Evolutionary conservation across 2,888 invertebrate genomes (phyloP).

Genomic region (Acanthosepion esculentum): DNA sequence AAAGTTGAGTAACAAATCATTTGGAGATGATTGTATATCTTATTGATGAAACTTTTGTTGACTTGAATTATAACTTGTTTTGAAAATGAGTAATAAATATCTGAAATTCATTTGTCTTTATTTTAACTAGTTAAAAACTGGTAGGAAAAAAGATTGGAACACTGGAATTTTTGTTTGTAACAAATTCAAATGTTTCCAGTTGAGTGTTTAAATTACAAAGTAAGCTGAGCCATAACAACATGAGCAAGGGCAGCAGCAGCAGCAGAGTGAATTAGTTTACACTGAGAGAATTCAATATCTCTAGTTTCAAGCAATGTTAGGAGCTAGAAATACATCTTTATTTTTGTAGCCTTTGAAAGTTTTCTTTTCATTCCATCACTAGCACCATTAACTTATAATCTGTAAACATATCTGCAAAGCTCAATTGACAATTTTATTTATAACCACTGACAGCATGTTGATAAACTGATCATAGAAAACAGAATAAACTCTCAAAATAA

Average conservation of each 20-base stretch:
- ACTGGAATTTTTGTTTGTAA: not conserved
- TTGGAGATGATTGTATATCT: too few species aligned
- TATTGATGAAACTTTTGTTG: too few species aligned
- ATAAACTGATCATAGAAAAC: not conserved
- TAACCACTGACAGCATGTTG: not conserved
- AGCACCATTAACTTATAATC: not conserved
- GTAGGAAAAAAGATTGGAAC: not conserved
- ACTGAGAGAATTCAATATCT: not conserved
- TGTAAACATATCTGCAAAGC: not conserved
- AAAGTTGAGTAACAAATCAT: too few species aligned
- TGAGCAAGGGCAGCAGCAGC: too few species aligned
- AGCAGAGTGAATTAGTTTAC: not conserved
- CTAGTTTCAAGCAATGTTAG: not conserved
- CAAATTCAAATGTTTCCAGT: too few species aligned
- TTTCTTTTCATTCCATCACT: not conserved
- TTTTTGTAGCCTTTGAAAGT: not conserved
- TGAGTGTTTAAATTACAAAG: not conserved
- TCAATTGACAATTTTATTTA: slow-evolving; percentile 12
- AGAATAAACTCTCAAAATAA: not conserved
- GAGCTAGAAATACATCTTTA: not conserved
- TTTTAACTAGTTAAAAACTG: not conserved
- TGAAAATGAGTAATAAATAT: too few species aligned
- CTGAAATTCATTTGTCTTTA: not conserved
- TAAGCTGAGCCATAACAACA: not conserved
- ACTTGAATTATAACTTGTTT: too few species aligned